Base-by-base conservation (phyloP, 2,113 vertebrate genomes). In the Marmota flaviventris region DNA sequence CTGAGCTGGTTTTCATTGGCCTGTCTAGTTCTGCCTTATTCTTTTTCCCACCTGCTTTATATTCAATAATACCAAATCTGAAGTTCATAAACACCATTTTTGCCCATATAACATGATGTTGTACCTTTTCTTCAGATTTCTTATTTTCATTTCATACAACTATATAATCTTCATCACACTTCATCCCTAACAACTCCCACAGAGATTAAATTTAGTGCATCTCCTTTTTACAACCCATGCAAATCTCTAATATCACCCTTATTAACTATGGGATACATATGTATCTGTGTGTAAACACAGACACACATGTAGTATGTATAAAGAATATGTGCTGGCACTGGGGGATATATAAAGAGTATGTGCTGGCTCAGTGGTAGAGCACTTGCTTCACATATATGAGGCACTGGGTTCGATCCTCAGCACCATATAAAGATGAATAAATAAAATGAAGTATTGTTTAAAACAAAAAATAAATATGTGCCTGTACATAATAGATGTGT, bases 281-380 rank as follows among this genome's bases (percentile, higher is more conserved):
- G 45, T 39, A 37, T 58, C 61, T 78, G 42, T 53, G 65, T 53
- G 34, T 34, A 8, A 24, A 48, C 24, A 61, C 24, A 25, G 2
- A 61, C 24, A 4, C n/a, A 1, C 20, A 45, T 18, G 25, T 8
- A 61, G 0, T 9, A 61, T 9, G 1, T n/a, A 0, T 11, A 45
- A 75, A 39, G 13, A 92, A 45, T 58, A 18, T 65, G 25, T 75
- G 7, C 25, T 42, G 42, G 42, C 42, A 42, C 42, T 42, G 42
- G 42, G 5, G 42, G 7, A 45, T 45, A 45, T 45, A 45, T 45
- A 45, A 45, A 45, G 42, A 45, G 7, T 45, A 45, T 45, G 45
- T 45, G 45, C 45, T 45, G 45, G 45, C 45, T 45, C 45, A 45
- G 45, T 45, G 45, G 8, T 45, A 45, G 45, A 45, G 45, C 45